A percentile compares a stretch with the other conserved stretches of the same genome.
phyloP scores from a whole-genome alignment of 2,888 invertebrate species.

The Acleris literana region DNA sequence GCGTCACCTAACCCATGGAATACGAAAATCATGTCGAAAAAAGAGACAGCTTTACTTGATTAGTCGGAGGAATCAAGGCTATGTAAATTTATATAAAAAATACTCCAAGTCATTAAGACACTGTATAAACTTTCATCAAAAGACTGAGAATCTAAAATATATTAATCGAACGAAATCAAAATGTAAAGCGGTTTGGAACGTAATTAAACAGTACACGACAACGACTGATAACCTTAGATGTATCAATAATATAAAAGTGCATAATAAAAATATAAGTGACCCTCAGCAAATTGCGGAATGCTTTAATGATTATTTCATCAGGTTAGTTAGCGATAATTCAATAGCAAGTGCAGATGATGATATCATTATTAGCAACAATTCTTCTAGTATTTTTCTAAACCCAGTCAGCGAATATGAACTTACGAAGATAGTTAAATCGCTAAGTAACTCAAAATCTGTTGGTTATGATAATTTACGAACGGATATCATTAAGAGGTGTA shows the following conservation, averaged over 20 bases:
- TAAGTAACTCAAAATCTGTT: constrained; percentile 1
- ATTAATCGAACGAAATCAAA: background rate
- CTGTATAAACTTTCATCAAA: constrained; percentile 1
- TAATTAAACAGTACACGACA: background rate
- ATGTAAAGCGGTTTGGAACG: background rate
- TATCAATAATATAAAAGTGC: background rate
- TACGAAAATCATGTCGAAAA: background rate
- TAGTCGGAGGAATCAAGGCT: background rate
- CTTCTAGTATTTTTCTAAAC: constrained; percentile 5
- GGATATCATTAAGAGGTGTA: background rate
- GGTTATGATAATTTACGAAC: background rate
- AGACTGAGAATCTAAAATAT: background rate
- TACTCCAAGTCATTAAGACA: background rate
- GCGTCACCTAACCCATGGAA: background rate
- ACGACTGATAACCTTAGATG: too few relatives aligned
- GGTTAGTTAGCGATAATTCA: constrained; percentile 3
- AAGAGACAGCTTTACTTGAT: constrained; percentile 1
- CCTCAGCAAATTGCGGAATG: constrained; percentile 1
- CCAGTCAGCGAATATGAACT: constrained; percentile 3
- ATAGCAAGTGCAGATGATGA: background rate
- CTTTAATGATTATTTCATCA: constrained; percentile 10
- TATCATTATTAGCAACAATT: background rate
- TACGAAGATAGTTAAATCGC: background rate
- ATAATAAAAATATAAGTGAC: background rate
- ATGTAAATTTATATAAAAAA: background rate